These are phyloP conservation scores for Semotilus atromaculatus DNA, from an alignment of 2,797 vertebrate genomes.

Conservation along the genomic window DNA sequence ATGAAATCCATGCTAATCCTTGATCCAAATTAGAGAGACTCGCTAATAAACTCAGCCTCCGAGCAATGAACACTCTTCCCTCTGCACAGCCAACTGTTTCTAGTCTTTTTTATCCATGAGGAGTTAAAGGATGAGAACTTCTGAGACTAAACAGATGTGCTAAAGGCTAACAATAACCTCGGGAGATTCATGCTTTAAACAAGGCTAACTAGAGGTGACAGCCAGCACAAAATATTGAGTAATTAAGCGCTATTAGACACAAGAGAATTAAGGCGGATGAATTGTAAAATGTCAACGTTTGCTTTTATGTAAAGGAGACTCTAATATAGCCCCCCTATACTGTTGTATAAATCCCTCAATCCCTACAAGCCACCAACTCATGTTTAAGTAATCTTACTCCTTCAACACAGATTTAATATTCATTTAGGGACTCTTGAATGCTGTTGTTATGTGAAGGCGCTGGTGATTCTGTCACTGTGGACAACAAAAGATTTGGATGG, in stretches of 20 bases:
- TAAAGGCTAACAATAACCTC: slow-evolving; percentile 53
- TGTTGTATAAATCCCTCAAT: slow-evolving; percentile 15
- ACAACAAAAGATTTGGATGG: slow-evolving; percentile 35
- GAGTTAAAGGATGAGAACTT: slow-evolving; percentile 36
- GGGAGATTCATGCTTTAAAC: slow-evolving; percentile 50
- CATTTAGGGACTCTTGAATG: slow-evolving; percentile 12
- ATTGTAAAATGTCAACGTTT: background rate
- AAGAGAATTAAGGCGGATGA: background rate
- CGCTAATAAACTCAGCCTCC: background rate
- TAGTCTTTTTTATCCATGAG: background rate
- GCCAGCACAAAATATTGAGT: slow-evolving; percentile 49
- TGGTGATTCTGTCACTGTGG: slow-evolving; percentile 13
- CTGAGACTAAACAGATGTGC: slow-evolving; percentile 38
- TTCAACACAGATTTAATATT: slow-evolving; percentile 31
- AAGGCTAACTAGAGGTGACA: slow-evolving; percentile 52
- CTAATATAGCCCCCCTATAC: background rate
- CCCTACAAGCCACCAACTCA: background rate
- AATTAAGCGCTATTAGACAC: slow-evolving; percentile 58
- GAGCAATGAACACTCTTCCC: background rate
- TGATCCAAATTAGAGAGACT: slow-evolving; percentile 25
- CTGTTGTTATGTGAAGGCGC: slow-evolving; percentile 23
- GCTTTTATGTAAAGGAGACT: slow-evolving; percentile 14
- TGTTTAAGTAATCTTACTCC: slow-evolving; percentile 20
- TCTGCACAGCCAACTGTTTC: slow-evolving; percentile 3
- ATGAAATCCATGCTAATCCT: slow-evolving; percentile 8